These are phyloP conservation scores for Tromatobia lineatoria DNA, from an alignment of 2,888 invertebrate species.

Conservation along the genomic window DNA sequence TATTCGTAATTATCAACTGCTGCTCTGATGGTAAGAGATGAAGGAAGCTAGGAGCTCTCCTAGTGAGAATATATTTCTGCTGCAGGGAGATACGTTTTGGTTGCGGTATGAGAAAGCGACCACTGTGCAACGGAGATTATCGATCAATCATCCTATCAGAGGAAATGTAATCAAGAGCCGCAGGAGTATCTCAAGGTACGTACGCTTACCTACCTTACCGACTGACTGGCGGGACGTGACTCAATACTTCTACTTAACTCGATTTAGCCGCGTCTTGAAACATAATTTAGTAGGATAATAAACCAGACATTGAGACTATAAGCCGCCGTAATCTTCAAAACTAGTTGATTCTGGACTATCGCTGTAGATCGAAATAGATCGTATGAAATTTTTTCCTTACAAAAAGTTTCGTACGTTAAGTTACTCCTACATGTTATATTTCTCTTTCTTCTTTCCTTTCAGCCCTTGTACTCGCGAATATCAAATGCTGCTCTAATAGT, in stretches of 20 bases:
- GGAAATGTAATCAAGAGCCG: conserved; percentile 1
- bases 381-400: no score
- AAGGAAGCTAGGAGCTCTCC: background rate
- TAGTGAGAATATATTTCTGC: conserved; percentile 21
- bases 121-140: conserved; percentile 15
- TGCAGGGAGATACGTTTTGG: background rate
- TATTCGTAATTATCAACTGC: conserved; percentile 61
- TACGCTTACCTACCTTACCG: background rate
- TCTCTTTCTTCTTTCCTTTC: conserved; percentile 27
- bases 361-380: no score
- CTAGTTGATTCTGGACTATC: no score
- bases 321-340: no score
- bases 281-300: no score
- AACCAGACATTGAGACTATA: no score
- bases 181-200: background rate
- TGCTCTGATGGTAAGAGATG: conserved; percentile 19
- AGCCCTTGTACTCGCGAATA: conserved; percentile 47
- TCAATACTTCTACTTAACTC: no score
- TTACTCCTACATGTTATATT: no score
- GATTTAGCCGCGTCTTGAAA: no score
- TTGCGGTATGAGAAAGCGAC: background rate
- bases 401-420: no score
- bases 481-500: conserved; percentile 46
- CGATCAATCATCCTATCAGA: conserved; percentile 27
- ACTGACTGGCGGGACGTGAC: background rate